Base-by-base conservation (phyloP, 2,797 vertebrate genomes). In the Pelodytes ibericus region DNA sequence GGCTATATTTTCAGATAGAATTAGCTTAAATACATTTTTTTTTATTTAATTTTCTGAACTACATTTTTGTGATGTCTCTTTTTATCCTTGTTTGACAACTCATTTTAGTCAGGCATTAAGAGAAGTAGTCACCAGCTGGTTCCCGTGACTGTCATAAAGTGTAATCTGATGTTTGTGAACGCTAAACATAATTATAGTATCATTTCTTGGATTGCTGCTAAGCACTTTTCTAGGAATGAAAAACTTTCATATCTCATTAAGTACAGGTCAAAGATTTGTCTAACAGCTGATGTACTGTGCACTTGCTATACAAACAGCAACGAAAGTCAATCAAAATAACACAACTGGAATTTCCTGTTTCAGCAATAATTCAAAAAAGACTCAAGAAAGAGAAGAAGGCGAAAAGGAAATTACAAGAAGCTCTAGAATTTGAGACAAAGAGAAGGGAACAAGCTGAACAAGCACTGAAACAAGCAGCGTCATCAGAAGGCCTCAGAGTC, bases 361-460 rank as follows among this genome's bases (percentile, higher is more conserved):
- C 75, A 99, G 98, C 97, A 80, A 98, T 99, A 89, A 93, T 99
- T 89, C 98, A 99, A 90, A 99, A 99, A 83, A 95, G 98, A 82
- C 91, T 99, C 93, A 99, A 99, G 92, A 99, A 99, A 87, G 98
- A 99, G 89, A 99, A 99, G 88, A 99, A 99, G 82, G 96, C 98
- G 41, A 99, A 99, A 89, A 96, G 97, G 94, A 99, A 99, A 97
- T 94, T 99, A 80, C 98, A 99, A 81, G 98, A 99, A 91, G 98
- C 97, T 6, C 94, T 99, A 84, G 97, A 99, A 90, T 99, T 99
- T 80, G 98, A 99, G 87, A 97, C 96, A 79, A 99, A 99, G 86
- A 90, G 97, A 81, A 92, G 98, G 82, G 97, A 99, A 81, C 96
- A 98, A 90, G 96, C 88, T 0, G 98, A 99, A 86, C 97, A 98